phyloP scores from a whole-genome alignment of 2,797 vertebrate genomes.

The Siniperca undulata region DNA sequence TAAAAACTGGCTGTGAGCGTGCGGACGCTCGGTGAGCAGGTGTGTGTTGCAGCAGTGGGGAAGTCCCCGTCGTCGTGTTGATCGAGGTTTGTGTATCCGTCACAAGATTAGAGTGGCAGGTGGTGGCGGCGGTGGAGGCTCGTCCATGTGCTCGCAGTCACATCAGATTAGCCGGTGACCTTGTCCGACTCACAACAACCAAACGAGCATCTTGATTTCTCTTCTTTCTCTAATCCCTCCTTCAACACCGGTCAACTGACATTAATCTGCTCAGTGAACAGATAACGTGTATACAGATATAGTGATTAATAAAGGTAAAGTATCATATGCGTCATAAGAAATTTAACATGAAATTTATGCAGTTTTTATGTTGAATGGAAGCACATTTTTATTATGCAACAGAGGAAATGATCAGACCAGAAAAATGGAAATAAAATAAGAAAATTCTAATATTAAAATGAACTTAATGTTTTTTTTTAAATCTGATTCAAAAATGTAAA shows the following conservation, averaged over 20 bases:
- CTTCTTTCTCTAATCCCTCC: neutral
- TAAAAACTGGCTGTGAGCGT: neutral
- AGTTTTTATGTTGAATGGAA: too few species aligned
- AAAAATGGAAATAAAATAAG: too few species aligned
- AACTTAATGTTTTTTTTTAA: too few species aligned
- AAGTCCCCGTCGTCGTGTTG: constrained; percentile 60
- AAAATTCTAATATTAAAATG: too few species aligned
- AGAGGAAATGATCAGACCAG: neutral
- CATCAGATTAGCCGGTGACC: constrained; percentile 71
- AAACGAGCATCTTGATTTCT: neutral
- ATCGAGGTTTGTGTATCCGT: constrained; percentile 51
- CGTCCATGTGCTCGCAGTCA: constrained; percentile 28
- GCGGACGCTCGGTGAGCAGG: neutral
- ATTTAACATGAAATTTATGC: too few species aligned
- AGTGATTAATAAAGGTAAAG: neutral
- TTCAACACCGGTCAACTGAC: neutral
- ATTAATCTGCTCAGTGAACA: too few species aligned
- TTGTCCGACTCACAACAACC: constrained; percentile 11
- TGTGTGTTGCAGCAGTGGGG: constrained; percentile 49
- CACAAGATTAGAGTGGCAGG: constrained; percentile 69
- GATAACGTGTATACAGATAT: neutral
- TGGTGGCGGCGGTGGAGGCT: constrained; percentile 45
- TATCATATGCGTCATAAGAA: too few species aligned
- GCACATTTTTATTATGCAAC: neutral
- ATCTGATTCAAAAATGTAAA: too few species aligned